Base-by-base conservation (phyloP, 2,797 vertebrate genomes). In the Ciconia nigra region DNA sequence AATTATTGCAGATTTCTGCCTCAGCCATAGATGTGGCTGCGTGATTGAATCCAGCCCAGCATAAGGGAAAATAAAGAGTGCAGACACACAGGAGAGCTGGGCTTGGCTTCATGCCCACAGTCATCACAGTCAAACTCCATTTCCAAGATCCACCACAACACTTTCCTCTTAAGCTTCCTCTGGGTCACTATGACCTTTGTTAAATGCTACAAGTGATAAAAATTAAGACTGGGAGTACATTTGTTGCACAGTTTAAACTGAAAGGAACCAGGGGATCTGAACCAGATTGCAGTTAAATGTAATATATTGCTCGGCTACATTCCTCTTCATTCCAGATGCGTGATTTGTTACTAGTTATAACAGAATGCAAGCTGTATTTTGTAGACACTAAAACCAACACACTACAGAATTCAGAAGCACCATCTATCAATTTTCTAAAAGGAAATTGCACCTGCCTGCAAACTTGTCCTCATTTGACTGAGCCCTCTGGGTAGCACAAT, bases 181-280 rank as follows among this genome's bases (percentile, higher is more conserved):
- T 95, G 94, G 95, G 96, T 96, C 97, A 96, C 76, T 41, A 28
- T 83, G 92, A 97, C 97, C 95, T 95, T 91, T 92, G 84, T 54
- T 93, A 93, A 97, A 91, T 17, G 5, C 62, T 91, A 42, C n/a
- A 78, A 96, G 69, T 85, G 90, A 96, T 95, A 96, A 94, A 95
- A 96, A 85, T 8, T 28, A 91, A 96, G 61, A 58, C 76, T 91
- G 47, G 71, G 89, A 97, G 72, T 91, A 85, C 41, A 83, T 94
- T 96, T 96, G 82, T 71, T 96, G 74, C 42, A 90, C 77, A 88
- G 81, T 80, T 80, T 89, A 92, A 93, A 89, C 11, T 93, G 65
- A 97, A 95, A 89, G 72, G 84, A 96, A 94, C 31, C 61, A 58
- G n/a, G 55, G 33, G 79, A 91, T 90, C 72, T 63, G 76, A 92